Percentiles rank a stretch among this genome's conserved stretches.
Conservation (phyloP, 1,140 invertebrate species). For the Matsumurasca onukii region DNA sequence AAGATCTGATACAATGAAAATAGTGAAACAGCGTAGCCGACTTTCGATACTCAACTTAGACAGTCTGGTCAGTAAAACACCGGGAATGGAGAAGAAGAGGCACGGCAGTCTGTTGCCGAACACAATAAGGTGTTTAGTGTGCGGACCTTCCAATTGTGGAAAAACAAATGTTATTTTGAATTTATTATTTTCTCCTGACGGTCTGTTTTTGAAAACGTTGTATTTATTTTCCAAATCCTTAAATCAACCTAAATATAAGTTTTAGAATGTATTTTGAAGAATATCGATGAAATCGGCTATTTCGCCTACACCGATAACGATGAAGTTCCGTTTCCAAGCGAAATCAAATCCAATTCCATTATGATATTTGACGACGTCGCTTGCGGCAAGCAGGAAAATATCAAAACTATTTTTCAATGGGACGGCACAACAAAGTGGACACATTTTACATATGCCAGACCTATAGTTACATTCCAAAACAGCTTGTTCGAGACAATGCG, state of each 20-base stretch:
- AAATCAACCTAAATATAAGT: constrained; percentile 46
- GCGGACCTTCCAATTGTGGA: constrained; percentile 45
- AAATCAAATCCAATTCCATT: constrained; percentile 43
- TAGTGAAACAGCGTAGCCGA: constrained; percentile 6
- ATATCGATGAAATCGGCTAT: constrained; percentile 41
- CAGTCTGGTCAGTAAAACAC: constrained; percentile 42
- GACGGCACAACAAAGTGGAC: constrained; percentile 45
- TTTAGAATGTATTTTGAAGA: constrained; percentile 42
- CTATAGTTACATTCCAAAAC: constrained; percentile 49
- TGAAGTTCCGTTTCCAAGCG: constrained; percentile 39
- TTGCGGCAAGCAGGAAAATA: constrained; percentile 47
- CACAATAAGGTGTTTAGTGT: constrained; percentile 42
- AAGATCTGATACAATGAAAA: constrained; percentile 19
- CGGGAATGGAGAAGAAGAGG: constrained; percentile 42
- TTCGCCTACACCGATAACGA: constrained; percentile 42
- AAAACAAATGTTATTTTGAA: constrained; percentile 47
- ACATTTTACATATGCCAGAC: constrained; percentile 48
- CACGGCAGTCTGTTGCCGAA: constrained; percentile 40
- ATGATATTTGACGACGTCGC: constrained; percentile 49
- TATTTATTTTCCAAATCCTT: constrained; percentile 49
- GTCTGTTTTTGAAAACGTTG: constrained; percentile 47
- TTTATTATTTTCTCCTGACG: constrained; percentile 44
- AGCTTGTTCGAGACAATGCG: constrained; percentile 49
- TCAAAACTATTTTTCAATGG: constrained; percentile 48
- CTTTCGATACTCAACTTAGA: constrained; percentile 13